Evolutionary conservation across 1,140 invertebrate genomes (phyloP).

Genomic region (Drosophila santomea): DNA sequence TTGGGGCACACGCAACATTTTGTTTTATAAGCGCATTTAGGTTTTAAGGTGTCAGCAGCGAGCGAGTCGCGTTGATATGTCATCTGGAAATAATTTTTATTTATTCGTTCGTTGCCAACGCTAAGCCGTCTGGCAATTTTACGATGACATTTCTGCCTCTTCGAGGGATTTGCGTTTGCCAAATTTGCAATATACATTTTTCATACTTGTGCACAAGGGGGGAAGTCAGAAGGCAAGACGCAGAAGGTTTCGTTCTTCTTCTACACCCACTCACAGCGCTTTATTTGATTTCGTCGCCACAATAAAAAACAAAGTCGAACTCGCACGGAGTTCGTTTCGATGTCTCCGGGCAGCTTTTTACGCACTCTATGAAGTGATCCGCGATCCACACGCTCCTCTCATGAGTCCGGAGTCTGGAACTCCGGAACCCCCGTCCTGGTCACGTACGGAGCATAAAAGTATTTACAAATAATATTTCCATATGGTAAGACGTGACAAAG

Average conservation of each 20-base stretch:
- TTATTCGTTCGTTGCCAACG: slow-evolving; percentile 62
- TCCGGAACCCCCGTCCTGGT: slow-evolving; percentile 62
- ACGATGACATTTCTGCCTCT: slow-evolving; percentile 80
- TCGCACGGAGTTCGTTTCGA: slow-evolving; percentile 12
- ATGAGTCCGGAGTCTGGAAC: slow-evolving; percentile 31
- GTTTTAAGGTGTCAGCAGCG: slow-evolving; percentile 81
- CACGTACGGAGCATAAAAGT: slow-evolving; percentile 83
- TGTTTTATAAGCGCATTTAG: slow-evolving; percentile 82
- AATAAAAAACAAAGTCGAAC: slow-evolving; percentile 63
- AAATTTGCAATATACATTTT: slow-evolving; percentile 72
- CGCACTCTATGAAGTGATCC: slow-evolving; percentile 48
- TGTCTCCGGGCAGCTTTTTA: slow-evolving; percentile 29
- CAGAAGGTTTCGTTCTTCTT: background rate
- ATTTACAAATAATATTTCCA: slow-evolving; percentile 85
- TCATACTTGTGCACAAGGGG: slow-evolving; percentile 55
- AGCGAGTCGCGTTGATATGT: slow-evolving; percentile 76
- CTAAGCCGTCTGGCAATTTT: slow-evolving; percentile 82
- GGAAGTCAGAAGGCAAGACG: background rate
- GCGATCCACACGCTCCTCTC: slow-evolving; percentile 22
- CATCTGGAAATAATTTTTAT: slow-evolving; percentile 83
- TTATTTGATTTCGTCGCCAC: slow-evolving; percentile 82
- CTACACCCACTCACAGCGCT: slow-evolving; percentile 56
- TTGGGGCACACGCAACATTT: slow-evolving; percentile 56
- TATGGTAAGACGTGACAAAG: slow-evolving; percentile 84
- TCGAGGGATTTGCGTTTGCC: slow-evolving; percentile 68